A percentile compares a stretch with the other conserved stretches of the same genome.
Conservation (phyloP, 2,113 vertebrate genomes). For the Epinephelus fuscoguttatus region DNA sequence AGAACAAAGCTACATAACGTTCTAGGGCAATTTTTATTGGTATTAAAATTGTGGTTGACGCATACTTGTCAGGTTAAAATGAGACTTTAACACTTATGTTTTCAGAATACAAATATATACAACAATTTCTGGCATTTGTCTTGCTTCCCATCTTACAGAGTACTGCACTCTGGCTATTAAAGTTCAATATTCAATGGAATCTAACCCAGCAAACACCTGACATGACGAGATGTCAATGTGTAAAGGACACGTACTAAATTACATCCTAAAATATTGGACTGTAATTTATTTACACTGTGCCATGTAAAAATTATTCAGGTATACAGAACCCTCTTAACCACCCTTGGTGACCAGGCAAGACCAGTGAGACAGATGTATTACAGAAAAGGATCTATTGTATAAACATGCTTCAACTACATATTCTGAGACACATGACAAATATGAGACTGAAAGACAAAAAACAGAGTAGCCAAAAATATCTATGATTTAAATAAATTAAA, state of each 20-base stretch:
- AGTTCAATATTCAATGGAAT: conserved; percentile 9
- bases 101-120: conserved; percentile 75
- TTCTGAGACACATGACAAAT: conserved; percentile 71
- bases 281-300: conserved; percentile 32
- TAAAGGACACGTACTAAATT: conserved; percentile 31
- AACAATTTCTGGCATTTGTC: conserved; percentile 38
- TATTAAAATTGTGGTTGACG: conserved; percentile 42
- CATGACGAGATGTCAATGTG: not conserved
- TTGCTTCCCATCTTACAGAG: conserved; percentile 15
- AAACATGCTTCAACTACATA: conserved; percentile 75
- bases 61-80: conserved; percentile 39
- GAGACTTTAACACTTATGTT: conserved; percentile 31
- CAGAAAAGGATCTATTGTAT: conserved; percentile 63
- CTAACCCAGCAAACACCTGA: not conserved
- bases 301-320: conserved; percentile 35
- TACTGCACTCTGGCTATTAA: not conserved
- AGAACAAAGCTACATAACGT: not conserved
- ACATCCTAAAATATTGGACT: conserved; percentile 48
- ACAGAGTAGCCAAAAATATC: conserved; percentile 71
- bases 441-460: conserved; percentile 56
- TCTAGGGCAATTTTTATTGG: conserved; percentile 52
- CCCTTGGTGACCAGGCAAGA: conserved; percentile 39
- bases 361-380: conserved; percentile 49
- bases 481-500: conserved; percentile 83
- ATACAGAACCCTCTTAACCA: conserved; percentile 21